Base-by-base conservation (phyloP, 2,797 vertebrate species). In the Lacerta viridis region DNA sequence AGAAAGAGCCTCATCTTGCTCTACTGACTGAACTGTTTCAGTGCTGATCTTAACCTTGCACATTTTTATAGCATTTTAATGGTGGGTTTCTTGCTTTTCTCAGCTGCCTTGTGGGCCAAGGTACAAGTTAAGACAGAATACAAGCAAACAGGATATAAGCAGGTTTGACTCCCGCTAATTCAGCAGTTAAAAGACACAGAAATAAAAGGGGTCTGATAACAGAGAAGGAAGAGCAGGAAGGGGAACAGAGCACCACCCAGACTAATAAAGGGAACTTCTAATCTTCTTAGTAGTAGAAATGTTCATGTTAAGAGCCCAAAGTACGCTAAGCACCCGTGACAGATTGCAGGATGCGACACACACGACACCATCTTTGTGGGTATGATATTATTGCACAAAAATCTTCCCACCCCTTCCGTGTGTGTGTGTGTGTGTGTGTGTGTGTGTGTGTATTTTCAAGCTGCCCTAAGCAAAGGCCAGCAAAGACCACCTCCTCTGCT, bases 21-120 rank as follows among this genome's bases (percentile, higher is more conserved):
- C 50, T 55, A 55, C 43, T 23, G 5, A 43, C 43, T 55, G 50
- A 55, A n/a, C 25, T 23, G 36, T 78, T 50, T 36, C 59, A 33
- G 41, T 78, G 39, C 7, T 78, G 39, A 3, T 39, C 71, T 87
- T 55, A 80, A 41, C 85, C 33, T 41, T 55, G 33, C 8, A 43
- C 23, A 80, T 80, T 87, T 78, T 55, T 17, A 61, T 59, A 29
- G 55, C 8, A 75, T 61, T 85, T 85, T 29, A 59, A 46, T 64
- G 27, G 20, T 36, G 25, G 25, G 36, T 20, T 86, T 80, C 50
- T 13, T 46, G 9, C 18, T 46, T n/a, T 39, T n/a, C 29, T n/a
- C 27, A 20, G 66, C 13, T 18, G 27, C 29, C 36, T 68, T 23
- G 20, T 50, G 25, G 27, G 11, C 5, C 27, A 36, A 36, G 15